Conservation (phyloP, 2,797 vertebrate species). For the Hippocampus kuda region DNA sequence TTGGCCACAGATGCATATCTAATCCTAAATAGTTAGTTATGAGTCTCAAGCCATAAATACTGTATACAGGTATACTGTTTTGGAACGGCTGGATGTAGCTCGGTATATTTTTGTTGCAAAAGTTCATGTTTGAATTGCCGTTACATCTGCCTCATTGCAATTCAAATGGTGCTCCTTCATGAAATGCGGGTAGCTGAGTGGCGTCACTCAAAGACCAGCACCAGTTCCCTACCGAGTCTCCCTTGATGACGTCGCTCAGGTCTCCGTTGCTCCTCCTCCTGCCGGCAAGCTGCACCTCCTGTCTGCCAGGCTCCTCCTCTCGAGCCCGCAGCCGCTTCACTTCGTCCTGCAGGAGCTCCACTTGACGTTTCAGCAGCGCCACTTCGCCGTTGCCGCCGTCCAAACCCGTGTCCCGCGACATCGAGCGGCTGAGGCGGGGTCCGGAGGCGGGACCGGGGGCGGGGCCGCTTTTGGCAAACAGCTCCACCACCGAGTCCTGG, state of each 20-base stretch:
- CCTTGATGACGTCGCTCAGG: conserved; percentile 16
- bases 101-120: background rate
- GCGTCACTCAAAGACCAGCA: background rate
- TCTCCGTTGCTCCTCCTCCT: conserved; percentile 36
- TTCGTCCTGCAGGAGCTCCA: conserved; percentile 76
- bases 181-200: too few relatives aligned
- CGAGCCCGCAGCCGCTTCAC: conserved; percentile 65
- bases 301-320: conserved; percentile 64
- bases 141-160: background rate
- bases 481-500: conserved; percentile 75
- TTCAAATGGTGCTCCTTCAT: background rate
- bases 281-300: conserved; percentile 15
- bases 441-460: conserved; percentile 29
- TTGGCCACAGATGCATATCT: too few relatives aligned
- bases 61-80: background rate
- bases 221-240: conserved; percentile 38
- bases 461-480: conserved; percentile 30
- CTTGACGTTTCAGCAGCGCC: conserved; percentile 45
- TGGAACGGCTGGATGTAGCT: background rate
- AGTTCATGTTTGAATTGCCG: background rate
- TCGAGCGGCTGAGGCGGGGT: conserved; percentile 56
- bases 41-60: too few relatives aligned
- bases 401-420: conserved; percentile 66
- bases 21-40: too few relatives aligned
- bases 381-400: conserved; percentile 40